phyloP scores from a whole-genome alignment of 2,797 vertebrate species.

The Enteromius treurensis region DNA sequence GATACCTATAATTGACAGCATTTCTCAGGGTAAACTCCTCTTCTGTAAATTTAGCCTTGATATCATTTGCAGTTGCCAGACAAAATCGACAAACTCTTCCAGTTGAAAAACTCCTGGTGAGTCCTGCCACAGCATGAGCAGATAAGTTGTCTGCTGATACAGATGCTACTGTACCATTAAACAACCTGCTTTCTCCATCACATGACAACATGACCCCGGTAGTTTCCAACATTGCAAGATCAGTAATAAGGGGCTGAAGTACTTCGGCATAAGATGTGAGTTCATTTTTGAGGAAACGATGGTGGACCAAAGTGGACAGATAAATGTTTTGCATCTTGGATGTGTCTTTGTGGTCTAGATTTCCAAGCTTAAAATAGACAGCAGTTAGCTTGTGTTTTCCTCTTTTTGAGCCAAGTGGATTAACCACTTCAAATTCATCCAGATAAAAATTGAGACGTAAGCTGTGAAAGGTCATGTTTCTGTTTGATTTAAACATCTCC shows the following conservation, averaged over 20 bases:
- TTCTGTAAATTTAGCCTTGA: no score
- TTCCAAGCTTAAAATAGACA: slow-evolving; percentile 9
- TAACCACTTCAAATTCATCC: background rate
- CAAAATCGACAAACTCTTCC: no score
- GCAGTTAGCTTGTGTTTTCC: background rate
- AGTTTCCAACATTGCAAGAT: background rate
- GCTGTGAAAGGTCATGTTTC: background rate
- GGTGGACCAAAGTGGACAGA: no score
- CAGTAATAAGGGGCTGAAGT: slow-evolving; percentile 2
- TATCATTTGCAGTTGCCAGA: no score
- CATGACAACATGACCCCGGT: background rate
- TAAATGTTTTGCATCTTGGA: slow-evolving; percentile 9
- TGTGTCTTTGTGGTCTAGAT: background rate
- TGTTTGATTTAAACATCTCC: background rate
- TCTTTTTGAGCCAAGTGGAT: slow-evolving; percentile 15
- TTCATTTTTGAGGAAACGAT: no score
- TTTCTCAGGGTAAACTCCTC: no score
- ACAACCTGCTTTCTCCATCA: background rate
- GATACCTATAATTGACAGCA: no score
- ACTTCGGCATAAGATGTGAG: background rate
- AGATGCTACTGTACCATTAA: slow-evolving; percentile 11
- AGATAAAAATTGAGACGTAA: background rate
- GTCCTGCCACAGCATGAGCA: no score
- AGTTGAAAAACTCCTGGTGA: no score
- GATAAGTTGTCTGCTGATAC: background rate